Evolutionary conservation across 2,888 invertebrate genomes (phyloP), one percentile per base, ranked within the genome.

Genomic region (Chloroclysta siterata): DNA sequence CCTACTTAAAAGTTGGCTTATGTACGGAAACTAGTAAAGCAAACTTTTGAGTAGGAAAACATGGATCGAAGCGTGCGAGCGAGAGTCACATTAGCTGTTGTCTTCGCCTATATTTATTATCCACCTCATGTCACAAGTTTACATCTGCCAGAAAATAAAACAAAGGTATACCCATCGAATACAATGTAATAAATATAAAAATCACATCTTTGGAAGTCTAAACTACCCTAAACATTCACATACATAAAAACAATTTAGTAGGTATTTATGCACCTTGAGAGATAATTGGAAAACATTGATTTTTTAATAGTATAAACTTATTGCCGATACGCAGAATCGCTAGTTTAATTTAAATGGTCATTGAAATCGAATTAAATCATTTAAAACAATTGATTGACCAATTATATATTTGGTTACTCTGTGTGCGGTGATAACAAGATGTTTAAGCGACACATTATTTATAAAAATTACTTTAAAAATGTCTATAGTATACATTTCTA

Each of bases 141-240:
- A 22, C 33, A 5, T 5, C 33, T 8, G 33, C 33, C 10, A 39
- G 36, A 39, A 67, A 69, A 68, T 64, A 51, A 69, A 69, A 72
- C 63, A 14, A 62, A 53, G n/a, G 39, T 1, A 13, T 57, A 46
- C 68, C 69, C 66, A 70, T 66, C 56, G 47, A 70, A 65, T 68
- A 66, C 58, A 70, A 60, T 71, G 66, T 68, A 69, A 62, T 69
- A 70, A 66, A 69, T 67, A 66, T 65, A 60, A 51, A 65, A 64
- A 66, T 66, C 66, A 71, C 68, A 69, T 71, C 70, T 73, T 73
- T 72, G 72, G 72, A 72, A 62, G 47, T 44, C 63, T 63, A 65
- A 51, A 64, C 70, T 72, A 70, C 51, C 60, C 65, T 71, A 60
- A 53, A 72, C 63, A 71, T 57, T 53, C 36, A 53, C 72, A 68